Base-by-base conservation (phyloP, 2,888 invertebrate genomes). In the Eumacrocentrus americanus region DNA sequence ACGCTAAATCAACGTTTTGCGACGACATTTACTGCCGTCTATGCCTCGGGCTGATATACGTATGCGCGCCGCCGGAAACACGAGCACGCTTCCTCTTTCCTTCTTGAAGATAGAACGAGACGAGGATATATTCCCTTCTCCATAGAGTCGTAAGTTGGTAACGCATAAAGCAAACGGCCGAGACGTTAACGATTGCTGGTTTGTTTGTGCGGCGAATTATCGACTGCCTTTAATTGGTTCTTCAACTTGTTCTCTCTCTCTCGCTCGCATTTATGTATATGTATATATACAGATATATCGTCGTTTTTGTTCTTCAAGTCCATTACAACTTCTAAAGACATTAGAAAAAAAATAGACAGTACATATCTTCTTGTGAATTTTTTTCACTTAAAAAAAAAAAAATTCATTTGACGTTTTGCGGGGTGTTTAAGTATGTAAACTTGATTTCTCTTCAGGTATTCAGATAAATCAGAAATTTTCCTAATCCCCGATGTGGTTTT, bases 61-160 rank as follows among this genome's bases (percentile, higher is more conserved):
- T 29, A 34, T 54, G 23, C 25, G 42, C 42, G 34, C 44, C 44
- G 18, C 14, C 23, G 53, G 53, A 40, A 54, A 44, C 22, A 34
- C 16, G 12, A 44, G 18, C 42, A 4, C 20, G 20, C 18, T 42
- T 40, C 38, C 18, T 53, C 5, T 12, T 20, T 72, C 72, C 72
- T 72, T n/a, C n/a, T n/a, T n/a, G 71, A 71, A 73, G 72, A 74
- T 73, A 72, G 75, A 70, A 75, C 67, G 72, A 40, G 51, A 52
- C 16, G 23, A 52, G 52, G 20, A 22, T 38, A 52, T 16, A 38
- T 14, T 37, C 4, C 14, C 38, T 12, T 18, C 66, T 58, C 63
- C 64, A 69, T 70, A 66, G 67, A 71, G 67, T 67, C 71, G 67
- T 72, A 54, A 54, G 54, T 12, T 54, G 25, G 40, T 23, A 71